phyloP scores from a whole-genome alignment of 2,113 vertebrate genomes.

The Chunga burmeisteri region DNA sequence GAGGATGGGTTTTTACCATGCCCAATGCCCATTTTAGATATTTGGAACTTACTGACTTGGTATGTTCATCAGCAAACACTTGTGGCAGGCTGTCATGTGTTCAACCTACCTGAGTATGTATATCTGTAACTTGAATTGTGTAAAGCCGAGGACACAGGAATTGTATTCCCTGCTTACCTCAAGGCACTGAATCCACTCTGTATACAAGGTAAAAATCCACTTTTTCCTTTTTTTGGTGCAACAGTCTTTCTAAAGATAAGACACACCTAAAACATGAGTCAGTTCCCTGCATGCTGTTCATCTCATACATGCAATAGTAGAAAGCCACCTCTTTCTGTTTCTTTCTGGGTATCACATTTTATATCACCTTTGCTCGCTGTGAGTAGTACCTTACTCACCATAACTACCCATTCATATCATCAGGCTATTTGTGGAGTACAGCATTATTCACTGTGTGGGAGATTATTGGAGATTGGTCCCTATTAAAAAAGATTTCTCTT shows the following conservation, averaged over 20 bases:
- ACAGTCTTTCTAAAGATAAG: not conserved
- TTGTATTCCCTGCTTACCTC: not conserved
- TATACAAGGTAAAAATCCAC: not conserved
- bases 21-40: not conserved
- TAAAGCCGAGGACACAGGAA: not conserved
- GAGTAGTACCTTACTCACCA: slow-evolving; percentile 19
- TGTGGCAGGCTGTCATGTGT: not conserved
- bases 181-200: not conserved
- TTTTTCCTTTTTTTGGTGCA: not conserved
- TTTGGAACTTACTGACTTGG: not conserved
- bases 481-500: not conserved
- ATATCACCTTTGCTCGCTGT: not conserved
- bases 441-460: not conserved
- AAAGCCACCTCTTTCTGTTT: too few relatives aligned
- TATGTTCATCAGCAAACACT: not conserved
- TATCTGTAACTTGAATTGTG: not conserved
- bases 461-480: not conserved
- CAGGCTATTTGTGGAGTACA: not conserved
- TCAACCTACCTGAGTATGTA: not conserved
- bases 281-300: not conserved
- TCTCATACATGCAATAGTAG: not conserved
- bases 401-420: not conserved
- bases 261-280: not conserved
- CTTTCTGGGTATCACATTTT: too few relatives aligned
- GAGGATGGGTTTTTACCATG: not conserved